A percentile compares a stretch with the other conserved stretches of the same genome.
Conservation (phyloP, 2,888 invertebrate genomes). For the Drosophila longiperda region DNA sequence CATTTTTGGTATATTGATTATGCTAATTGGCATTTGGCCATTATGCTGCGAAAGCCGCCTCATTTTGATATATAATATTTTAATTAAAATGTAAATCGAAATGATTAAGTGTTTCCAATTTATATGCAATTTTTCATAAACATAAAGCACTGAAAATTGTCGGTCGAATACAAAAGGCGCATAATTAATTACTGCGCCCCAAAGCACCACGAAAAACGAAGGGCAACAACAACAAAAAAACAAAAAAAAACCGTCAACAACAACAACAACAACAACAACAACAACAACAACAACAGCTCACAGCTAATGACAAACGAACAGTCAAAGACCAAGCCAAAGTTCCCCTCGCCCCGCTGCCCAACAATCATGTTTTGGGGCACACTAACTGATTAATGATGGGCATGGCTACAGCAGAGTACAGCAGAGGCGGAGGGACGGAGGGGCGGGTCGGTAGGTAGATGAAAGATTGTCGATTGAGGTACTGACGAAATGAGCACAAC, state of each 20-base stretch:
- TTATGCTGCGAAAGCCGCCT: slow-evolving; percentile 30
- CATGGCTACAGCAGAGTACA: slow-evolving; percentile 29
- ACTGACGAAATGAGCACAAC: slow-evolving; percentile 79
- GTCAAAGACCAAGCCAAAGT: slow-evolving; percentile 38
- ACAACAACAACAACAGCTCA: not conserved
- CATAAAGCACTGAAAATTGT: slow-evolving; percentile 80
- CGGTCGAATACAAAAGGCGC: slow-evolving; percentile 76
- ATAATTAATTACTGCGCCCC: slow-evolving; percentile 82
- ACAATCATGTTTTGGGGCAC: slow-evolving; percentile 10
- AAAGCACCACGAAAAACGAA: slow-evolving; percentile 62
- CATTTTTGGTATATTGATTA: not conserved
- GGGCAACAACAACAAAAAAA: slow-evolving; percentile 37
- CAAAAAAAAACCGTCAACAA: slow-evolving; percentile 18
- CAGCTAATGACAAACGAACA: slow-evolving; percentile 76
- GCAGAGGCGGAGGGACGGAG: too few relatives aligned
- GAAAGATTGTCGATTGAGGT: slow-evolving; percentile 25
- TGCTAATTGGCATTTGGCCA: slow-evolving; percentile 42
- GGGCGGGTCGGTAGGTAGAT: not conserved
- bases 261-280: slow-evolving; percentile 29
- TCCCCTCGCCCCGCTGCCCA: not conserved
- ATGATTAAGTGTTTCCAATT: slow-evolving; percentile 80
- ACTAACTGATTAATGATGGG: slow-evolving; percentile 80
- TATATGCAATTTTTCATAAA: slow-evolving; percentile 80
- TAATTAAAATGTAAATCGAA: slow-evolving; percentile 82
- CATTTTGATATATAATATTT: slow-evolving; percentile 68